Percentiles rank a stretch among this genome's conserved stretches.
These are phyloP conservation scores for Philhelius pedissequus DNA, from an alignment of 2,888 invertebrate species.

Conservation along the genomic window DNA sequence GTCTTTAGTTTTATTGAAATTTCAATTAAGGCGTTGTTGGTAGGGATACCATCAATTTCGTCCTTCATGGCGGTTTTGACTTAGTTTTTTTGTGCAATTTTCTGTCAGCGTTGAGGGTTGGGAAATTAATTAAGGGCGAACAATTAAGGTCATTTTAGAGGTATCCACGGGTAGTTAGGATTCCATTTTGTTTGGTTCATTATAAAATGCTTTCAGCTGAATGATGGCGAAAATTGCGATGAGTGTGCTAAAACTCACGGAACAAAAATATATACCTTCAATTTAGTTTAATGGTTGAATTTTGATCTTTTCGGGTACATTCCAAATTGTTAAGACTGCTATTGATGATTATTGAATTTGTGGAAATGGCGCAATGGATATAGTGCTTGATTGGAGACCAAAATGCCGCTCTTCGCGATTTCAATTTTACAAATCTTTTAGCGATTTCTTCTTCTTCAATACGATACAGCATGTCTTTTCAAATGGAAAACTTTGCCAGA, in stretches of 20 bases:
- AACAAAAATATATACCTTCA: neutral
- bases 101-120: neutral
- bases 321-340: neutral
- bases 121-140: conserved; percentile 64
- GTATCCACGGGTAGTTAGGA: conserved; percentile 10
- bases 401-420: too few relatives aligned
- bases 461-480: too few relatives aligned
- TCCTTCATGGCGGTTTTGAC: conserved; percentile 16
- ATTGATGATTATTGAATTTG: neutral
- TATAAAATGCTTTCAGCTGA: neutral
- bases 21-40: conserved; percentile 60
- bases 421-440: too few relatives aligned
- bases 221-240: neutral
- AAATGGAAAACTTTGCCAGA: too few relatives aligned
- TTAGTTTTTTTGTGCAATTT: neutral
- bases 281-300: neutral
- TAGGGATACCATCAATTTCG: too few relatives aligned
- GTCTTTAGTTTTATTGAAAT: conserved; percentile 54
- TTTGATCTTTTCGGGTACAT: neutral
- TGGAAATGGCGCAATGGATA: too few relatives aligned
- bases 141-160: conserved; percentile 54
- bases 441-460: too few relatives aligned
- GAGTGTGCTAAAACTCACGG: neutral
- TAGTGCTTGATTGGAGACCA: too few relatives aligned
- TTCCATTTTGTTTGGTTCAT: neutral